phyloP scores from a whole-genome alignment of 1,140 invertebrate species.

The Apolygus lucorum region DNA sequence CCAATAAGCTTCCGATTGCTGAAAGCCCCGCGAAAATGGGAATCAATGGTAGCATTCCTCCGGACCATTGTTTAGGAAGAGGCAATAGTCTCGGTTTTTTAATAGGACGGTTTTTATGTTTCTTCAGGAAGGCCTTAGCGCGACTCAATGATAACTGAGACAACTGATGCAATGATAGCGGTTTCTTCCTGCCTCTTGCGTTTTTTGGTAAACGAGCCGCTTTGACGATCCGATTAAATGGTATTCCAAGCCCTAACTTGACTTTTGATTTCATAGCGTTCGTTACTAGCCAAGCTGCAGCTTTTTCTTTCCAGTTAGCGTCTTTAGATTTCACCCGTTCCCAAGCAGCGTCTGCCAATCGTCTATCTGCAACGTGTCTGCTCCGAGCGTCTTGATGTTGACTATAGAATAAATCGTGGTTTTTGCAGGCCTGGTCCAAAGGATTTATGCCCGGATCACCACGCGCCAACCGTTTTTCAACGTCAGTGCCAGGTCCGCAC shows the following conservation, averaged over 20 bases:
- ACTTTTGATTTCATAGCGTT: slow-evolving; percentile 37
- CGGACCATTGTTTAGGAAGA: background rate
- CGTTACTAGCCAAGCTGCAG: slow-evolving; percentile 35
- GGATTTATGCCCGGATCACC: too few relatives aligned
- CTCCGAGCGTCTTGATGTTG: too few relatives aligned
- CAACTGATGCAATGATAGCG: background rate
- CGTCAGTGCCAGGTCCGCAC: too few relatives aligned
- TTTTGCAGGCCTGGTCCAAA: too few relatives aligned
- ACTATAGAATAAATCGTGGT: too few relatives aligned
- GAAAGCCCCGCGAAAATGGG: background rate
- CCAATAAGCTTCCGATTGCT: slow-evolving; percentile 31
- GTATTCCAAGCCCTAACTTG: slow-evolving; percentile 36
- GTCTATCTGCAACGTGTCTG: too few relatives aligned
- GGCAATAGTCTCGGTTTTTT: background rate
- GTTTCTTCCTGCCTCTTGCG: background rate
- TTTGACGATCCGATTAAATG: slow-evolving; percentile 26
- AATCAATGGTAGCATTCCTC: background rate
- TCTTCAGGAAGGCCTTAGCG: background rate
- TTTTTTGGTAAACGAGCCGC: too few relatives aligned
- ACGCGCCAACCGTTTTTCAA: too few relatives aligned
- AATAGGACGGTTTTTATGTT: slow-evolving; percentile 1
- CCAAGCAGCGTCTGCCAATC: too few relatives aligned
- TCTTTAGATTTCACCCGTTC: slow-evolving; percentile 39
- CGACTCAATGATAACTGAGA: too few relatives aligned
- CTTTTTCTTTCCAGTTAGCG: slow-evolving; percentile 36